Evolutionary conservation across 2,797 vertebrate species (phyloP), one percentile per base, ranked within the genome.

Genomic region (Anguilla megastoma): DNA sequence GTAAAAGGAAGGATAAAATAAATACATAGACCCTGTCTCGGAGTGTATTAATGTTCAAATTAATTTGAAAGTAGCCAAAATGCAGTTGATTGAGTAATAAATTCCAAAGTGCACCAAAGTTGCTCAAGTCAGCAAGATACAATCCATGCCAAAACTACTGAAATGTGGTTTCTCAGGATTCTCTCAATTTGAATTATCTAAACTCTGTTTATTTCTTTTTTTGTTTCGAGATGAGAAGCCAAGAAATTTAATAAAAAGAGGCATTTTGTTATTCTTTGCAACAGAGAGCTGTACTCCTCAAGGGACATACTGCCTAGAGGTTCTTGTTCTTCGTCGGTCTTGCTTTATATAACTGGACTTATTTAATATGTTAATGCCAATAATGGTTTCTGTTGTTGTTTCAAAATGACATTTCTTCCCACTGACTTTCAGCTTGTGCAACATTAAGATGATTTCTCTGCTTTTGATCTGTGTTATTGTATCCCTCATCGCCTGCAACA

Each of bases 281-380:
- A 50, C 6, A 50, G 79, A 82, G 79, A 48, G 45, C 41, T 7
- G 41, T 50, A 12, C 4, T 82, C 41, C 79, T 82, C 79, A 9
- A 24, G 79, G 79, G 79, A 82, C 79, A n/a, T 9, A 24, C 41
- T 24, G 45, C 79, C 79, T 9, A 18, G 5, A 82, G 79, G 41
- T 48, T 50, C 41, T 82, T 48, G 79, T 82, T 82, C 79, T 82
- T 82, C 79, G 16, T n/a, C 7, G 24, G 79, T 82, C 41, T 50
- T 50, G 79, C 45, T 48, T 82, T 82, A 82, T 82, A 82, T 82
- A 50, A 82, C 41, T 82, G 79, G 79, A 82, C 79, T 82, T 82
- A 82, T 82, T 82, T 48, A 82, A 82, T 82, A 82, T 82, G 79
- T 50, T 82, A 82, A 82, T 82, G 79, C 79, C 45, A 82, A 50